Evolutionary conservation across 1,140 invertebrate species (phyloP), one percentile per base, ranked within the genome.

Genomic region (Phortica variegata): DNA sequence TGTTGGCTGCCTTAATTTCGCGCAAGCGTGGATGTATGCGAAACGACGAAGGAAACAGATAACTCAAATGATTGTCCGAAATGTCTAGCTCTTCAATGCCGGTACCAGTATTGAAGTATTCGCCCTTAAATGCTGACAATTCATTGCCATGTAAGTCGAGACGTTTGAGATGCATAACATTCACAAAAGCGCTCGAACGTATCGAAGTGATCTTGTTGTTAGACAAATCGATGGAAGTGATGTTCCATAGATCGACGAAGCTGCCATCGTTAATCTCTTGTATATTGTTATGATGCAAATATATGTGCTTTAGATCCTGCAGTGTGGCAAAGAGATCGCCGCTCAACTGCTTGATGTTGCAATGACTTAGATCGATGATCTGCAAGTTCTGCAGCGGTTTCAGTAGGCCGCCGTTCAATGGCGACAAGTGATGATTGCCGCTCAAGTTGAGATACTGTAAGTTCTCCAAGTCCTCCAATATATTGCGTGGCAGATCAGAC

Each of bases 41-140:
- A 63, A 94, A 93, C 3, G 89, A 89, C 0, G 88, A 87, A 3
- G 88, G 87, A 57, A 88, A 90, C 23, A 90, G 74, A 69, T 90
- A 90, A 58, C 83, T 85, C 20, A 92, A 76, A 54, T 87, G 83
- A 77, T 92, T 92, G 38, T 88, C 73, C 7, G 85, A 85, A 20
- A 92, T 80, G 63, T 90, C 85, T 17, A 92, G 75, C 42, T 83
- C 78, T 77, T 89, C 85, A 20, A 91, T 76, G 54, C 82, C 82
- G 0, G 87, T 88, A 19, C 81, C 82, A 2, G 84, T 85, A 40
- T 85, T 85, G 62, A 89, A 89, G 58, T 86, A 87, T 68, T 90
- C 87, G 3, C 87, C 87, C 78, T 87, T 89, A 59, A 91, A 90
- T 1, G 85, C 84, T 33, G 80, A 85, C 47, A 91, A 61, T 66